Percentiles rank a stretch among this genome's conserved stretches.
Evolutionary conservation across 1,140 invertebrate species (phyloP).

Genomic region (Sycophila sp.): DNA sequence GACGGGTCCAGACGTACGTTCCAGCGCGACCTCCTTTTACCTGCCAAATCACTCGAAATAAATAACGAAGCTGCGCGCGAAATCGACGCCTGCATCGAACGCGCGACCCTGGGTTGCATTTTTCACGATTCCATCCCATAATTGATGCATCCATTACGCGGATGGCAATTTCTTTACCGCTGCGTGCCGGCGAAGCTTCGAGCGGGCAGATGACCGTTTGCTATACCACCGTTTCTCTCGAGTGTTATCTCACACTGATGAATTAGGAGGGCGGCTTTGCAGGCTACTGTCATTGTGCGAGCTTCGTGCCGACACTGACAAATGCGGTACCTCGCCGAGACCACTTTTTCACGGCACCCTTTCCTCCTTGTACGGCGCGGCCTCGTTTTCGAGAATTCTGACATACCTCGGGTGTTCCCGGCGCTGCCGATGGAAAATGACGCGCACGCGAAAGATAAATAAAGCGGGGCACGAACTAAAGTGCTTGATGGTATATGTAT

Average conservation of each 20-base stretch:
- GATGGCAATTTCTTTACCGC: background rate
- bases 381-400: too few relatives aligned
- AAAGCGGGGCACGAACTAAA: too few relatives aligned
- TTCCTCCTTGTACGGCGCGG: too few relatives aligned
- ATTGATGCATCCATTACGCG: background rate
- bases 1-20: background rate
- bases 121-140: background rate
- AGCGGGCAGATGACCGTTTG: background rate
- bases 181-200: background rate
- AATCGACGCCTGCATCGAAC: too few relatives aligned
- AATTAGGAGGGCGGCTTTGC: background rate
- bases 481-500: too few relatives aligned
- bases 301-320: background rate
- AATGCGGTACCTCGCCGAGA: too few relatives aligned
- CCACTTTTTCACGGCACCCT: too few relatives aligned
- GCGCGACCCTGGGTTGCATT: too few relatives aligned
- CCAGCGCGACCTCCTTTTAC: background rate
- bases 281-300: background rate
- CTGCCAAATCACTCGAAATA: conserved; percentile 16
- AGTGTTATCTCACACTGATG: background rate
- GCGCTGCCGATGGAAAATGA: too few relatives aligned
- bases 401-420: too few relatives aligned
- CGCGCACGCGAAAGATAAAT: too few relatives aligned
- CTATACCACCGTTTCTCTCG: background rate
- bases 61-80: background rate